phyloP scores from a whole-genome alignment of 2,888 invertebrate genomes.

The Bugulina stolonifera region DNA sequence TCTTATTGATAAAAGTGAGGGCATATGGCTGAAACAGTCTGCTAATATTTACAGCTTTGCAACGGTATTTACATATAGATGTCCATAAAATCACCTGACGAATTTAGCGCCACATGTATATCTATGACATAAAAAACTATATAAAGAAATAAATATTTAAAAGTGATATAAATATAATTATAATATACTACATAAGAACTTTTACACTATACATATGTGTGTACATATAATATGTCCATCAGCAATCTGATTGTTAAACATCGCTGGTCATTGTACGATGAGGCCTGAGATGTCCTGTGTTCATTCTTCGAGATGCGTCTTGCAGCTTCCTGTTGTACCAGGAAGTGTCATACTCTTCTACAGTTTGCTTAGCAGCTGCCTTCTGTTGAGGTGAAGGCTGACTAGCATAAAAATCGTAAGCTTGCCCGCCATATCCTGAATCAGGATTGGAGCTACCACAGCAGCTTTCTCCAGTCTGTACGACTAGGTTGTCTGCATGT shows the following conservation, averaged over 20 bases:
- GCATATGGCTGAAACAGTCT: no score
- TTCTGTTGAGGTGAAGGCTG: background rate
- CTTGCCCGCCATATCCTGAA: conserved; percentile 17
- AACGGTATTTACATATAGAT: no score
- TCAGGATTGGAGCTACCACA: conserved; percentile 26
- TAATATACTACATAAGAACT: background rate
- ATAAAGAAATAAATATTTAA: background rate
- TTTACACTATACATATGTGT: no score
- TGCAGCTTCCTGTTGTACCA: conserved; percentile 10
- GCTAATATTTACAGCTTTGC: no score
- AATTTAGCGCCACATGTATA: background rate
- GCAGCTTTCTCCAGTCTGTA: conserved; percentile 10
- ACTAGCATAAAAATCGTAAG: conserved; percentile 12
- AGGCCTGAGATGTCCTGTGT: background rate
- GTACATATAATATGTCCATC: no score
- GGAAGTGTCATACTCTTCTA: background rate
- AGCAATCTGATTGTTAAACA: conserved; percentile 8
- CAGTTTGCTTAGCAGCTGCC: background rate
- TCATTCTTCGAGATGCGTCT: conserved; percentile 8
- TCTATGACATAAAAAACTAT: background rate
- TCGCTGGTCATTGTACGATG: conserved; percentile 15
- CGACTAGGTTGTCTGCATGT: background rate
- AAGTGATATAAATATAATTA: background rate
- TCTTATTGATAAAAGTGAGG: no score
- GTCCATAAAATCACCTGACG: no score